Conservation (phyloP, 2,797 vertebrate genomes). For the Molossus alvarezi region DNA sequence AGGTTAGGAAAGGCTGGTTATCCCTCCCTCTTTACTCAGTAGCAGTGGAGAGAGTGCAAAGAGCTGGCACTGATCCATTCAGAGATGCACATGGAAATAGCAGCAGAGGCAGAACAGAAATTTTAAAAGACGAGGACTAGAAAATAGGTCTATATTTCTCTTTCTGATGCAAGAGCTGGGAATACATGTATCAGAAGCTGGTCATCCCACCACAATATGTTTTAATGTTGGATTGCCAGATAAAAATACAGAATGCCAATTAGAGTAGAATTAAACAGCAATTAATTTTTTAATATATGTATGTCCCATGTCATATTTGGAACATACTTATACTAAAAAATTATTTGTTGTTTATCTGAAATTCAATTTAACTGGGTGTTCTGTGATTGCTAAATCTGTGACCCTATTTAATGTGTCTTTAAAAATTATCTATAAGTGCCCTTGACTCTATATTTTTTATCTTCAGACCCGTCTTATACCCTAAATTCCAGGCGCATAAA, state of each 20-base stretch:
- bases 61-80: neutral
- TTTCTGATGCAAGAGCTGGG: neutral
- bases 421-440: conserved; percentile 40
- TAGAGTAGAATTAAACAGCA: conserved; percentile 12
- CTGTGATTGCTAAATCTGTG: conserved; percentile 42
- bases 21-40: neutral
- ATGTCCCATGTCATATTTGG: neutral
- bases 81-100: neutral
- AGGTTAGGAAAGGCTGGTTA: neutral
- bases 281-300: conserved; percentile 36
- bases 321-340: conserved; percentile 29
- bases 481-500: conserved; percentile 37
- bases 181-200: neutral
- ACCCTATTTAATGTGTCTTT: neutral
- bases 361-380: conserved; percentile 31
- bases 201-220: neutral
- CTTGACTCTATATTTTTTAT: neutral
- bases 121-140: neutral
- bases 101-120: neutral
- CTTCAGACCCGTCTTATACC: neutral
- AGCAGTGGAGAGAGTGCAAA: neutral
- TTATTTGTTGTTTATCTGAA: conserved; percentile 23
- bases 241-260: neutral
- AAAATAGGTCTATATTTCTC: conserved; percentile 20
- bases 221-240: neutral